Evolutionary conservation across 2,888 invertebrate genomes (phyloP).

Genomic region (Serripes groenlandicus): DNA sequence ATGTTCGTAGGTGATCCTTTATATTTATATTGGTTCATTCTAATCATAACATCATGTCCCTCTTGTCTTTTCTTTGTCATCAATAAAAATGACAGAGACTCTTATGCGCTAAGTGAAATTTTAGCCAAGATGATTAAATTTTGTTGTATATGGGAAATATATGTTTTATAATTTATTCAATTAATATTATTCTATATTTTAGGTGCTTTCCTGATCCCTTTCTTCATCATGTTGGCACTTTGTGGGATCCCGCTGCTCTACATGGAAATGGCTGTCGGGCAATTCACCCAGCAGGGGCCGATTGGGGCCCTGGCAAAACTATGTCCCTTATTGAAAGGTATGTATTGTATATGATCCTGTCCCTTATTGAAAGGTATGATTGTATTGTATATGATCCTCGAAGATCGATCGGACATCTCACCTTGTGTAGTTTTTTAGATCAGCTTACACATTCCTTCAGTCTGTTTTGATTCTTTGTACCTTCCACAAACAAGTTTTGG

Average conservation of each 20-base stretch:
- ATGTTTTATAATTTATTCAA: not conserved
- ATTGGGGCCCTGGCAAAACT: conserved; percentile 96
- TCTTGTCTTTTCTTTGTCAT: too few relatives aligned
- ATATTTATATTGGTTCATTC: too few relatives aligned
- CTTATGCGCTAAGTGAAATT: too few relatives aligned
- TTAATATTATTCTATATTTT: conserved; percentile 74
- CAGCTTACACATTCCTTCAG: not conserved
- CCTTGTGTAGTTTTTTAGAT: not conserved
- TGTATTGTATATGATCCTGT: not conserved
- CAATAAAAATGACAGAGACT: too few relatives aligned
- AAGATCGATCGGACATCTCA: too few relatives aligned
- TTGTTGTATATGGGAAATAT: not conserved
- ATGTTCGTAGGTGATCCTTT: too few relatives aligned
- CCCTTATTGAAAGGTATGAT: not conserved
- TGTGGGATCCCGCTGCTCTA: conserved; percentile 97
- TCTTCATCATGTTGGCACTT: conserved; percentile 95
- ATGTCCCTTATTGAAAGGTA: conserved; percentile 95
- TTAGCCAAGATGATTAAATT: too few relatives aligned
- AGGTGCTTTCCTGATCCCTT: conserved; percentile 98
- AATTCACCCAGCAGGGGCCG: conserved; percentile 96
- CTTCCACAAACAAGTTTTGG: too few relatives aligned
- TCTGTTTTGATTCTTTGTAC: too few relatives aligned
- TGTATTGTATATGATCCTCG: too few relatives aligned
- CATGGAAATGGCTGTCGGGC: conserved; percentile 97
- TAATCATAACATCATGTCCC: too few relatives aligned